phyloP scores from a whole-genome alignment of 1,140 invertebrate species.

The Conus betulinus region DNA sequence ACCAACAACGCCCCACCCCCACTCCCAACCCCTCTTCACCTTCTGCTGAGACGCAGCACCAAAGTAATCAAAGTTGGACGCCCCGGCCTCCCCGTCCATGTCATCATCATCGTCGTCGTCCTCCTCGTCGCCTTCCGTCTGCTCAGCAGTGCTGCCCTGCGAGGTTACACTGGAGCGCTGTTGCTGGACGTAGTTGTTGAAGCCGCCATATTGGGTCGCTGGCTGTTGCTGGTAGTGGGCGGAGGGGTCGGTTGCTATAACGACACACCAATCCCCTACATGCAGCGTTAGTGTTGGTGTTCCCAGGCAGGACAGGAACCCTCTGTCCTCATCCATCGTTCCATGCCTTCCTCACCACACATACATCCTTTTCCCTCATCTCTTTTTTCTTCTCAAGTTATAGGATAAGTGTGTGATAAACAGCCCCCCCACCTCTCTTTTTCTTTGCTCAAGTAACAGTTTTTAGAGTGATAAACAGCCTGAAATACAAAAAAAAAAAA shows the following conservation, averaged over 20 bases:
- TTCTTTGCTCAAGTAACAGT: too few relatives aligned
- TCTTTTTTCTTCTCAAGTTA: too few relatives aligned
- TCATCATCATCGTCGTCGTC: constrained; percentile 40
- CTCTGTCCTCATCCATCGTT: too few relatives aligned
- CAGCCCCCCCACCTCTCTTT: too few relatives aligned
- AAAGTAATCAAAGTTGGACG: constrained; percentile 56
- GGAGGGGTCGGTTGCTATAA: neutral
- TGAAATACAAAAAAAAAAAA: too few relatives aligned
- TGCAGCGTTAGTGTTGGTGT: too few relatives aligned
- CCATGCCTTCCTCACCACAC: too few relatives aligned
- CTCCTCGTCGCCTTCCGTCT: constrained; percentile 29
- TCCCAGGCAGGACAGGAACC: too few relatives aligned
- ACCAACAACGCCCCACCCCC: neutral
- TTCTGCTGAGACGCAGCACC: constrained; percentile 43
- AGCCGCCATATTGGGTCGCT: neutral
- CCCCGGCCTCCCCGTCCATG: constrained; percentile 41
- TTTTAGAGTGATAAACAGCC: too few relatives aligned
- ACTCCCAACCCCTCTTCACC: neutral
- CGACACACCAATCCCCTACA: too few relatives aligned
- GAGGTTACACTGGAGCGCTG: neutral
- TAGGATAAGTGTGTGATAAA: too few relatives aligned
- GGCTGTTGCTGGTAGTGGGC: neutral
- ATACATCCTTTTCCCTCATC: too few relatives aligned
- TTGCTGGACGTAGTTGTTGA: neutral
- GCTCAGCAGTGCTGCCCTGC: neutral